phyloP scores from a whole-genome alignment of 2,113 vertebrate species.

The Phodopus roborovskii region DNA sequence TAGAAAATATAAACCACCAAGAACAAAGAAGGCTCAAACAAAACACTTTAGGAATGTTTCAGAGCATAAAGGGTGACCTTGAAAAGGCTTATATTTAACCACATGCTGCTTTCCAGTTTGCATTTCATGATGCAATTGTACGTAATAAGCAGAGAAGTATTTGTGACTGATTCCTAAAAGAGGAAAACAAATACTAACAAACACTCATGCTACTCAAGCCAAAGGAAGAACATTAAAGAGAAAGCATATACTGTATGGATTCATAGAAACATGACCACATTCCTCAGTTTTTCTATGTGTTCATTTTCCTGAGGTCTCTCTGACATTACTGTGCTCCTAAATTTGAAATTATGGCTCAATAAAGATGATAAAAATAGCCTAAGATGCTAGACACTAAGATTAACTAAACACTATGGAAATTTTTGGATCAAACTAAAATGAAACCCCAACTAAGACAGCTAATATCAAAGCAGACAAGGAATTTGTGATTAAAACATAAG shows the following conservation, averaged over 20 bases:
- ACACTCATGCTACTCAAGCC: neutral
- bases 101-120: neutral
- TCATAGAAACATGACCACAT: neutral
- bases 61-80: neutral
- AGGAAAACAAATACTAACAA: conserved; percentile 12
- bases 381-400: neutral
- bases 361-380: conserved; percentile 14
- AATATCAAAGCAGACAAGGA: neutral
- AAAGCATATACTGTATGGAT: neutral
- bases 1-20: neutral
- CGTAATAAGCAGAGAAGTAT: neutral
- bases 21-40: neutral
- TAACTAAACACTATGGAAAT: neutral
- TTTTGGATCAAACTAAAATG: neutral
- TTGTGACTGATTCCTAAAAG: conserved; percentile 16
- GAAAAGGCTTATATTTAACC: neutral
- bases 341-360: conserved; percentile 27
- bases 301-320: neutral
- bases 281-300: neutral
- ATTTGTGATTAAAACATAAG: conserved; percentile 35
- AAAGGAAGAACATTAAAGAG: neutral
- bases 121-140: neutral
- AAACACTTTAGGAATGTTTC: neutral
- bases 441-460: conserved; percentile 19
- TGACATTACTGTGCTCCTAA: neutral